Evolutionary conservation across 2,113 vertebrate genomes (phyloP).

Genomic region (Tragelaphus scriptus): DNA sequence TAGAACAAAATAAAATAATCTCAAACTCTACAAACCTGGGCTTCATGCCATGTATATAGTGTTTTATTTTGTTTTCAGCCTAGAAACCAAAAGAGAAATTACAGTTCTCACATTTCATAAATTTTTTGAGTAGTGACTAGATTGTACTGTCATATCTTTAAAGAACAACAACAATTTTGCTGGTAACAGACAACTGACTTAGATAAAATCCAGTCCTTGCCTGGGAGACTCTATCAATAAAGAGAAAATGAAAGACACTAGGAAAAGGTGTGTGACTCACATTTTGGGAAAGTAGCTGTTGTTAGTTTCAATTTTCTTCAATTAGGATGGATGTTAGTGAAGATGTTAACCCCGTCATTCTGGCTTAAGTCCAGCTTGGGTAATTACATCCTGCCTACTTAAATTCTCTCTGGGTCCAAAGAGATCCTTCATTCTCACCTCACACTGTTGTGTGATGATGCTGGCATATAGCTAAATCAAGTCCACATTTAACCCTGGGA

Average conservation of each 20-base stretch:
- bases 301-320: conserved; percentile 74
- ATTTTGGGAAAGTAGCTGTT: conserved; percentile 60
- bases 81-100: not conserved
- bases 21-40: not conserved
- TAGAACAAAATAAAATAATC: not conserved
- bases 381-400: conserved; percentile 62
- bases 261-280: conserved; percentile 48
- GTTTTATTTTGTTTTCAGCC: not conserved
- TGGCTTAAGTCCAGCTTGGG: conserved; percentile 49
- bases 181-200: not conserved
- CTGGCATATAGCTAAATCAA: not conserved
- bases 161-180: conserved; percentile 13
- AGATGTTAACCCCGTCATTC: conserved; percentile 59
- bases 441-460: not conserved
- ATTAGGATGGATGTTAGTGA: conserved; percentile 62
- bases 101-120: conserved; percentile 15
- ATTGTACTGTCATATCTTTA: conserved; percentile 11
- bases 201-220: conserved; percentile 36
- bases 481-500: not conserved
- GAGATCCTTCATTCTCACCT: conserved; percentile 36
- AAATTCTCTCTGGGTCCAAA: conserved; percentile 52
- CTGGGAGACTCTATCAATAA: conserved; percentile 28
- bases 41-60: not conserved
- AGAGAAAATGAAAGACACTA: conserved; percentile 58
- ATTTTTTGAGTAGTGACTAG: not conserved